A percentile compares a stretch with the other conserved stretches of the same genome.
Evolutionary conservation across 2,888 invertebrate genomes (phyloP).

Genomic region (Unio pictorum): DNA sequence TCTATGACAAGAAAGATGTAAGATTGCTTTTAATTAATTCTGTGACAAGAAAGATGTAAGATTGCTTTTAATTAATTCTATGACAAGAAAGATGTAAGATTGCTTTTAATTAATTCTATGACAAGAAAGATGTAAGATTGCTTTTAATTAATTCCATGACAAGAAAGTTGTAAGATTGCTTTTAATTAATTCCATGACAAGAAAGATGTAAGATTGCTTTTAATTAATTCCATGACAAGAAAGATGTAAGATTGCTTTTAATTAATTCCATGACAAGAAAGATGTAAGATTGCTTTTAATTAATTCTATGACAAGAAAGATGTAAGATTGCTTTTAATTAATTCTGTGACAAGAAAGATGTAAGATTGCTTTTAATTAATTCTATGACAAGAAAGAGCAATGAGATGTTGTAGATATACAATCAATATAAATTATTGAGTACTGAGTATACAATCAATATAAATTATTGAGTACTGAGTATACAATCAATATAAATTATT

Average conservation of each 20-base stretch:
- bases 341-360: slow-evolving; percentile 74
- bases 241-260: slow-evolving; percentile 75
- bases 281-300: slow-evolving; percentile 73
- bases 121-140: slow-evolving; percentile 76
- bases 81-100: slow-evolving; percentile 75
- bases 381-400: too few relatives aligned
- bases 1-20: slow-evolving; percentile 75
- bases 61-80: background rate
- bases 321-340: slow-evolving; percentile 68
- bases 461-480: too few relatives aligned
- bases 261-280: slow-evolving; percentile 66
- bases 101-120: background rate
- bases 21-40: background rate
- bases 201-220: slow-evolving; percentile 76
- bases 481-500: too few relatives aligned
- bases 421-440: too few relatives aligned
- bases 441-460: too few relatives aligned
- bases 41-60: slow-evolving; percentile 75
- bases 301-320: slow-evolving; percentile 73
- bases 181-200: background rate
- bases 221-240: slow-evolving; percentile 44
- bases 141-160: background rate
- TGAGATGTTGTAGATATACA: too few relatives aligned
- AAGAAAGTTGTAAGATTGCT: slow-evolving; percentile 76
- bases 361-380: slow-evolving; percentile 57